Evolutionary conservation across 2,888 invertebrate genomes (phyloP).

Genomic region (Actias luna): DNA sequence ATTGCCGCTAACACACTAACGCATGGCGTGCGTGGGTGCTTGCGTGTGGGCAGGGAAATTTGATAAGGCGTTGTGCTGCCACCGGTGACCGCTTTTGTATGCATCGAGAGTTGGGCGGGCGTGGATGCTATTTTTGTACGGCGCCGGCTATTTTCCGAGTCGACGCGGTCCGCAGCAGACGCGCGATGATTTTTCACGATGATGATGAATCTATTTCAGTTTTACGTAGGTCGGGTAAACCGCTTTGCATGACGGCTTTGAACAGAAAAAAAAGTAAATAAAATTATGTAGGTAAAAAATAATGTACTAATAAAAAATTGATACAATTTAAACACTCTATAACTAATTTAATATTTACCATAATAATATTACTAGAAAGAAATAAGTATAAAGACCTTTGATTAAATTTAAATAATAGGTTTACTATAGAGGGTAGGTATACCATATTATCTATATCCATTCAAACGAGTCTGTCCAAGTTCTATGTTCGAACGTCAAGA

Average conservation of each 20-base stretch:
- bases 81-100: conserved; percentile 75
- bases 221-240: conserved; percentile 22
- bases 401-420: neutral
- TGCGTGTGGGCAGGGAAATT: conserved; percentile 75
- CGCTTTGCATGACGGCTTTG: conserved; percentile 37
- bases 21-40: conserved; percentile 66
- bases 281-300: neutral
- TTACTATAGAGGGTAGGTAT: neutral
- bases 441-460: no score
- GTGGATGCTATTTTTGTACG: conserved; percentile 69
- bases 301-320: neutral
- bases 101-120: conserved; percentile 54
- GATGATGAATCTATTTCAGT: conserved; percentile 21
- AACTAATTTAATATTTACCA: neutral
- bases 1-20: conserved; percentile 73
- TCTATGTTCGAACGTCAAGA: no score
- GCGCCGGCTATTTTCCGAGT: conserved; percentile 57
- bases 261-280: conserved; percentile 8
- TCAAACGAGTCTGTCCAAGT: no score
- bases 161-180: conserved; percentile 35
- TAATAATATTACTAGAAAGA: neutral
- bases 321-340: neutral
- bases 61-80: conserved; percentile 71
- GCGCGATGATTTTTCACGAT: conserved; percentile 29
- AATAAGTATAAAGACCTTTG: neutral